Base-by-base conservation (phyloP, 2,113 vertebrate genomes). In the Urocynchramus pylzowi region DNA sequence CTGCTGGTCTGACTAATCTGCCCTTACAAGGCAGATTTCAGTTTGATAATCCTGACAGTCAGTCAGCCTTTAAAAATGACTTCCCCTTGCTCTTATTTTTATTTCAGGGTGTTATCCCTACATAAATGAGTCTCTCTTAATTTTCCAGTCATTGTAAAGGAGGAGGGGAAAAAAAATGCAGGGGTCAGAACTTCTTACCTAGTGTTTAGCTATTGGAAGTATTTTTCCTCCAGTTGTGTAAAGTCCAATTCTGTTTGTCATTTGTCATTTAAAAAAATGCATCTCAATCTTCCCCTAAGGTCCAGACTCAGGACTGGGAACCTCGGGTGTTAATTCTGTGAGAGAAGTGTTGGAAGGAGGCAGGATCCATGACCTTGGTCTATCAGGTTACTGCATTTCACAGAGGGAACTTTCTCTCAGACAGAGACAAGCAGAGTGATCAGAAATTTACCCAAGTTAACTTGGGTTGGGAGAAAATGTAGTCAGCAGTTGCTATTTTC, bases 11-110 rank as follows among this genome's bases (percentile, higher is more conserved):
- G 76, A 74, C 50, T 84, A 84, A 93, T n/a, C n/a, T n/a, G n/a
- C 24, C 11, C 23, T 59, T 82, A 31, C 31, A 31, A 61, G 57
- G 22, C 76, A 96, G 93, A 96, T 97, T 97, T 97, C 95, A 91
- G 95, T 97, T 97, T 96, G 95, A 96, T 95, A 95, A 93, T 86
- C 21, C 50, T 1, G 7, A 47, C 35, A 83, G 17, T n/a, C 52
- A 67, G 26, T n/a, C 27, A 89, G 28, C 35, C 30, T 84, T 91
- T 75, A 85, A 65, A 77, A 90, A 39, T 41, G 16, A 79, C 26
- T 94, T 94, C 42, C 41, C 30, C 14, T 88, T 64, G 47, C 63
- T 65, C 53, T 77, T 78, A 47, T 49, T 85, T 76, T 68, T 84
- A 11, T 67, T 80, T 86, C 30, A 53, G 53, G 23, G 16, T 56